Conservation (phyloP, 2,797 vertebrate species). For the Ceyx erithaca region DNA sequence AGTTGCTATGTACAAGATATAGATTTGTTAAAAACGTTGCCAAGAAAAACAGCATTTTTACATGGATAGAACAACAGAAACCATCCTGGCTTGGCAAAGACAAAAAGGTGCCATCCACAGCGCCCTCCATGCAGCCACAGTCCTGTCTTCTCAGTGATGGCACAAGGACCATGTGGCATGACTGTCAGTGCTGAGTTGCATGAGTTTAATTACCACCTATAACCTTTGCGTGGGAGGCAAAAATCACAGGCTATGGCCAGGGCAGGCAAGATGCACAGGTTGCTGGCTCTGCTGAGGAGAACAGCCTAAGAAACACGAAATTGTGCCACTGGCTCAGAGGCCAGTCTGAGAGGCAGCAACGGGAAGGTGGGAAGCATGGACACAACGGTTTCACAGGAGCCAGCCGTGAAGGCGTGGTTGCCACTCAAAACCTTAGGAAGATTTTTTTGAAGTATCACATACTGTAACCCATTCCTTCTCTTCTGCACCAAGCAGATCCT, state of each 20-base stretch:
- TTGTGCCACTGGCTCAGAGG: not conserved
- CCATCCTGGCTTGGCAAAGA: not conserved
- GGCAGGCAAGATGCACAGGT: not conserved
- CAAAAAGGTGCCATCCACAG: not conserved
- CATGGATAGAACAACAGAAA: not conserved
- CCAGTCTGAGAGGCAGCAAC: not conserved
- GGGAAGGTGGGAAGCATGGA: not conserved
- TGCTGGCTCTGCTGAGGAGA: not conserved
- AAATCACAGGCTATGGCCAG: not conserved
- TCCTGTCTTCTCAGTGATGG: not conserved
- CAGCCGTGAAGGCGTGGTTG: not conserved
- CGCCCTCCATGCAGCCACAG: fast-evolving
- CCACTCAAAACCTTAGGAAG: not conserved
- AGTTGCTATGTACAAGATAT: not conserved
- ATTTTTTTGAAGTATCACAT: not conserved
- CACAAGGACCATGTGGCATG: fast-evolving
- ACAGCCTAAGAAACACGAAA: not conserved
- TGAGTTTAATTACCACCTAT: not conserved
- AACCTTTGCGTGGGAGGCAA: not conserved
- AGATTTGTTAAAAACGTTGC: constrained; percentile 28
- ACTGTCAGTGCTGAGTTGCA: not conserved
- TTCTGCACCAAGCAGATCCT: not conserved
- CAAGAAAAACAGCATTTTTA: not conserved
- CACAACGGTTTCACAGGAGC: not conserved
- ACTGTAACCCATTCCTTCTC: not conserved